These are phyloP conservation scores for Penaeus chinensis DNA, from an alignment of 1,140 invertebrate species.

Conservation along the genomic window DNA sequence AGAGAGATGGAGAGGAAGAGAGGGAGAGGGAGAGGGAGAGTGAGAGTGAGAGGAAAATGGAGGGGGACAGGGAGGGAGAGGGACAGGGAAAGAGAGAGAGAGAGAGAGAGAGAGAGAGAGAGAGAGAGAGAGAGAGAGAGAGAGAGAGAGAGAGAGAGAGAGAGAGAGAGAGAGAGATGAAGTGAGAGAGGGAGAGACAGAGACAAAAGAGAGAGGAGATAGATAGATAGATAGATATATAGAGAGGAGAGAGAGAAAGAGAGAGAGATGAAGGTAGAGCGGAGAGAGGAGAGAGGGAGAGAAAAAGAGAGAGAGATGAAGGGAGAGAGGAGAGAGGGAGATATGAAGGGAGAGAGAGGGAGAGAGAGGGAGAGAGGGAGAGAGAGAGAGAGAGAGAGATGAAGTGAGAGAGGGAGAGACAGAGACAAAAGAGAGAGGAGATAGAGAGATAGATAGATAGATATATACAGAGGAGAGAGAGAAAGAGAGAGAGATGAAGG, in stretches of 20 bases:
- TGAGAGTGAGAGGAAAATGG: neutral
- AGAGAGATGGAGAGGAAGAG: too few species aligned
- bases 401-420: too few species aligned
- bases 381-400: too few species aligned
- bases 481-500: too few species aligned
- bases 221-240: neutral
- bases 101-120: conserved; percentile 26
- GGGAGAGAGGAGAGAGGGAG: too few species aligned
- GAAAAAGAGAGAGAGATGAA: too few species aligned
- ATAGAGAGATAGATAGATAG: too few species aligned
- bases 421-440: neutral
- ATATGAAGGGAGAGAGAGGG: too few species aligned
- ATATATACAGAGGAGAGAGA: too few species aligned
- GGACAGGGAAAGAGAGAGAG: neutral
- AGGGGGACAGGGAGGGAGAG: neutral
- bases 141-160: neutral
- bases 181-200: neutral
- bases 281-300: neutral
- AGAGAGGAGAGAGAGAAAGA: too few species aligned
- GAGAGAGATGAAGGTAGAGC: neutral
- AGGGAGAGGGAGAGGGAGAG: neutral
- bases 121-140: neutral
- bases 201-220: neutral
- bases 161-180: too few species aligned
- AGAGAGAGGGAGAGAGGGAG: too few species aligned